Evolutionary conservation across 1,140 invertebrate species (phyloP), one percentile per base, ranked within the genome.

Genomic region (Cherax quadricarinatus): DNA sequence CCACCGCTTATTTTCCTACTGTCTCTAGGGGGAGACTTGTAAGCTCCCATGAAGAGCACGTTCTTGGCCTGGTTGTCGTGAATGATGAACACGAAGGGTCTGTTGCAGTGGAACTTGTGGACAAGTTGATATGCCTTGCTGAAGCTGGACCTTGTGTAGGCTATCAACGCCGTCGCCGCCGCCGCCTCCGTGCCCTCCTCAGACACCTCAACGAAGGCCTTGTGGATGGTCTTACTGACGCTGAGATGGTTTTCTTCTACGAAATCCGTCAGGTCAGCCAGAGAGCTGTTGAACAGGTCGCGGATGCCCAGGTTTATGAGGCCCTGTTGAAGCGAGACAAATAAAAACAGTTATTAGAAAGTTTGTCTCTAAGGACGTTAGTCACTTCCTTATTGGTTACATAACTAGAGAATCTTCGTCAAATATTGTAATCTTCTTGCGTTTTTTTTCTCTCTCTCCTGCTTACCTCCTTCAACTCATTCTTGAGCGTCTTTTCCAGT

Each of bases 131-230:
- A 1, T 83, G 85, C n/a, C 75, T 48, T 21, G 75, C 84, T 73
- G 14, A 89, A 75, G 30, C 70, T 18, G 14, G 62, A 66, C 18
- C 62, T 66, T 14, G 18, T 18, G 5, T 18, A 79, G 66, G 84
- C 79, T 30, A 95, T 95, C 41, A 96, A 95, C 81, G 95, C 95
- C 60, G 95, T 97, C 0, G 96, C 96, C 1, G 97, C 97, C 0
- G 96, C 96, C 2, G 96, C 97, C 94, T 97, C 96, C 0, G 97
- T 97, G n/a, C 97, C 97, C 79, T 96, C 96, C 94, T 97, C 97
- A 30, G 96, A 96, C 3, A 98, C 95, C 84, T 96, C 96, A 6
- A 96, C 95, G 79, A 96, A 95, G 7, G 96, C 95, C 93, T 96
- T 95, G 92, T 96, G 96, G 21, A 95, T 89, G 9, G 95, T 94